Evolutionary conservation across 1,140 invertebrate species (phyloP).

Genomic region (Muscidifurax raptorellus): DNA sequence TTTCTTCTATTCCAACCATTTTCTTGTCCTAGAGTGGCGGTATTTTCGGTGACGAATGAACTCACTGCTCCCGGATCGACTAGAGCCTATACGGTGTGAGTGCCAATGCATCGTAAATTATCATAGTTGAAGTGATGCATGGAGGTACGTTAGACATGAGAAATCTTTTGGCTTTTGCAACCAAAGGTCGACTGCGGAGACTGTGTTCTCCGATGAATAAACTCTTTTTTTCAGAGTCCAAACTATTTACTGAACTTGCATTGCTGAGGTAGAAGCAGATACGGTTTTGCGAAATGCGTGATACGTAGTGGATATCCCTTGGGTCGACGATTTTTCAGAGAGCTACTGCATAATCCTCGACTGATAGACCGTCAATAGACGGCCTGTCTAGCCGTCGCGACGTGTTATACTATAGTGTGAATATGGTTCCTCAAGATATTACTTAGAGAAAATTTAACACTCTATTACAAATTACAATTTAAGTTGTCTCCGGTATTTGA

Average conservation of each 20-base stretch:
- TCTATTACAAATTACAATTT: too few relatives aligned
- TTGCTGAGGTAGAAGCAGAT: conserved; percentile 51
- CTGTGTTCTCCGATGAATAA: conserved; percentile 36
- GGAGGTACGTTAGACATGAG: conserved; percentile 56
- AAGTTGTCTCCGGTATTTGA: too few relatives aligned
- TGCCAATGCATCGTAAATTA: too few relatives aligned
- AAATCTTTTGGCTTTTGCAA: conserved; percentile 51
- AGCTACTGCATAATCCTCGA: conserved; percentile 48
- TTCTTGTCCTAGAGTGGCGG: too few relatives aligned
- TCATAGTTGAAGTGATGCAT: conserved; percentile 27
- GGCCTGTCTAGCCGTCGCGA: too few relatives aligned
- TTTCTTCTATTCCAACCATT: too few relatives aligned
- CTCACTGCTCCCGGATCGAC: too few relatives aligned
- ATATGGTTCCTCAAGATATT: too few relatives aligned
- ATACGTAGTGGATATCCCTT: conserved; percentile 46
- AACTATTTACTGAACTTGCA: conserved; percentile 37
- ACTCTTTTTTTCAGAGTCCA: conserved; percentile 31
- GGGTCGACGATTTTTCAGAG: conserved; percentile 45
- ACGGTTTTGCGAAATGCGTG: conserved; percentile 53
- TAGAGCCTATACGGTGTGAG: too few relatives aligned
- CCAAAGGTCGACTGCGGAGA: conserved; percentile 42
- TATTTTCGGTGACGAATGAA: too few relatives aligned
- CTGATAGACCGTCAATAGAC: conserved; percentile 22
- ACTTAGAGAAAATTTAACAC: too few relatives aligned
- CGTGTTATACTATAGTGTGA: too few relatives aligned